These are phyloP conservation scores for Cantharis nigra DNA, from an alignment of 2,888 invertebrate genomes.

Conservation along the genomic window DNA sequence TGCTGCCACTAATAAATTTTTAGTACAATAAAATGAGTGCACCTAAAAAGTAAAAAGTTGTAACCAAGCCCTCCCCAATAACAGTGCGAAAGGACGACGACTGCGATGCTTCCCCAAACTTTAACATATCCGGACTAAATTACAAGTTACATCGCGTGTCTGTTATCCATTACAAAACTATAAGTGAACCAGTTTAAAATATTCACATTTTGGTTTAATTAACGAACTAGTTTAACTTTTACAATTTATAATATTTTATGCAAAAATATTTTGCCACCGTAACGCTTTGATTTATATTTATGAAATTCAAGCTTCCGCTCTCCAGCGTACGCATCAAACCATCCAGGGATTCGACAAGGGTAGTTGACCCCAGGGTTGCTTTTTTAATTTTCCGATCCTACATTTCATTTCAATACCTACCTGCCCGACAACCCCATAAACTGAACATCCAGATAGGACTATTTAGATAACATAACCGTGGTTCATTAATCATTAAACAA, in stretches of 20 bases:
- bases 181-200: conserved; percentile 31
- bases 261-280: conserved; percentile 7
- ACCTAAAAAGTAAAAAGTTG: not conserved
- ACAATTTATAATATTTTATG: conserved; percentile 31
- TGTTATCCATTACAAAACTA: conserved; percentile 26
- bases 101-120: conserved; percentile 10
- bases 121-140: conserved; percentile 21
- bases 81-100: not conserved
- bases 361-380: no score
- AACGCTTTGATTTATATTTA: conserved; percentile 19
- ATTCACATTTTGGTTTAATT: conserved; percentile 36
- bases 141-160: conserved; percentile 30
- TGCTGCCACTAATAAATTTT: not conserved
- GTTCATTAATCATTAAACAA: no score
- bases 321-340: not conserved
- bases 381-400: no score
- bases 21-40: not conserved
- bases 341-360: not conserved
- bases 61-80: not conserved
- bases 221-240: conserved; percentile 36
- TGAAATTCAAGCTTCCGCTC: not conserved
- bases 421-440: no score
- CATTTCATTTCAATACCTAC: no score
- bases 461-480: no score
- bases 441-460: no score